Evolutionary conservation across 2,113 vertebrate genomes (phyloP).

Genomic region (Albula goreensis): DNA sequence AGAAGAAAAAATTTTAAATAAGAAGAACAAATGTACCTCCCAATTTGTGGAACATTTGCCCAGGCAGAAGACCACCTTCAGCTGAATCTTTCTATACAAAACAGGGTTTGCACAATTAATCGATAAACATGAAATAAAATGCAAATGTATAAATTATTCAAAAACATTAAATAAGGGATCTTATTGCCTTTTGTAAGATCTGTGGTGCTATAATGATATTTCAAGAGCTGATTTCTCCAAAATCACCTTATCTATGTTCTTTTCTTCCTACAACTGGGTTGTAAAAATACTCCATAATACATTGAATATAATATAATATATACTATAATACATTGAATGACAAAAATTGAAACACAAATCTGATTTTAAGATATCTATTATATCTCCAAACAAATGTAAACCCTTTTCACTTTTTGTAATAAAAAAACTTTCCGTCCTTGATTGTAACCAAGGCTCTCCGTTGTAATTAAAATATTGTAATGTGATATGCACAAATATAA

Average conservation of each 20-base stretch:
- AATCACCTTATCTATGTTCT: neutral
- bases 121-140: neutral
- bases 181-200: neutral
- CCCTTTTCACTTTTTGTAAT: too few species aligned
- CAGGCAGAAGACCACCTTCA: slow-evolving; percentile 79
- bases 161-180: neutral
- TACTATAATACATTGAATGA: too few species aligned
- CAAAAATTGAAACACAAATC: too few species aligned
- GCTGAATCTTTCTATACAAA: slow-evolving; percentile 45
- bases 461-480: too few species aligned
- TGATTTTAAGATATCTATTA: too few species aligned
- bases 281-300: neutral
- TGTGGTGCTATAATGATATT: neutral
- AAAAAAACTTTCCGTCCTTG: too few species aligned
- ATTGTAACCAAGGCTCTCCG: too few species aligned
- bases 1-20: neutral
- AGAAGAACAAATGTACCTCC: slow-evolving; percentile 71
- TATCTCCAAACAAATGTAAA: too few species aligned
- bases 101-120: neutral
- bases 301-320: too few species aligned
- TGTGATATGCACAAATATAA: too few species aligned
- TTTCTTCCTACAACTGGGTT: neutral
- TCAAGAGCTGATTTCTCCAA: too few species aligned
- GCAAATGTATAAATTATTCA: neutral
- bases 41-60: slow-evolving; percentile 79